Evolutionary conservation across 2,113 vertebrate genomes (phyloP).

Genomic region (Psammodynastes pulverulentus): DNA sequence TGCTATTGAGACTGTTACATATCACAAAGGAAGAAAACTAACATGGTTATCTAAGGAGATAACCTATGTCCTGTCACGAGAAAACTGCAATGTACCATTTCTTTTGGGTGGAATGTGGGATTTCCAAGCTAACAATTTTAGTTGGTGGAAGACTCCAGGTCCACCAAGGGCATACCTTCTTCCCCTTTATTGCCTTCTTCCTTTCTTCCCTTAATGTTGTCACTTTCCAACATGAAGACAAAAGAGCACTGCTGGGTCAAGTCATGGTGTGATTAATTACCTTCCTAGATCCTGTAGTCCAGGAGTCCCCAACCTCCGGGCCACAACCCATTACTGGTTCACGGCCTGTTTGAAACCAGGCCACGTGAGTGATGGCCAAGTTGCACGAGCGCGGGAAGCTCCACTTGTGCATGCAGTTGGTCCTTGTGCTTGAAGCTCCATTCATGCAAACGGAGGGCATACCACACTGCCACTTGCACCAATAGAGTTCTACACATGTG

Average conservation of each 20-base stretch:
- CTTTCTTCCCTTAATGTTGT: not conserved
- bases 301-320: too few relatives aligned
- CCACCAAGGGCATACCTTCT: not conserved
- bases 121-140: not conserved
- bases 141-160: not conserved
- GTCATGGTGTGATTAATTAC: not conserved
- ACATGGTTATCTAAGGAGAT: not conserved
- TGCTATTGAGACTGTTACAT: not conserved
- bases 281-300: not conserved
- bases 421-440: too few relatives aligned
- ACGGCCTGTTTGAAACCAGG: too few relatives aligned
- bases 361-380: too few relatives aligned
- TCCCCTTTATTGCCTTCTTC: not conserved
- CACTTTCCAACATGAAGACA: not conserved
- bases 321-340: too few relatives aligned
- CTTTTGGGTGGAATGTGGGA: not conserved
- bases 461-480: too few relatives aligned
- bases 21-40: not conserved
- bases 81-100: not conserved
- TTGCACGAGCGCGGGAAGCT: too few relatives aligned
- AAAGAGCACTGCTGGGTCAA: not conserved
- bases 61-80: not conserved
- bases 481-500: accelerated
- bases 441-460: too few relatives aligned
- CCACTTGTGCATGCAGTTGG: too few relatives aligned